Evolutionary conservation across 2,797 vertebrate species (phyloP).

Genomic region (Megaceryle alcyon): DNA sequence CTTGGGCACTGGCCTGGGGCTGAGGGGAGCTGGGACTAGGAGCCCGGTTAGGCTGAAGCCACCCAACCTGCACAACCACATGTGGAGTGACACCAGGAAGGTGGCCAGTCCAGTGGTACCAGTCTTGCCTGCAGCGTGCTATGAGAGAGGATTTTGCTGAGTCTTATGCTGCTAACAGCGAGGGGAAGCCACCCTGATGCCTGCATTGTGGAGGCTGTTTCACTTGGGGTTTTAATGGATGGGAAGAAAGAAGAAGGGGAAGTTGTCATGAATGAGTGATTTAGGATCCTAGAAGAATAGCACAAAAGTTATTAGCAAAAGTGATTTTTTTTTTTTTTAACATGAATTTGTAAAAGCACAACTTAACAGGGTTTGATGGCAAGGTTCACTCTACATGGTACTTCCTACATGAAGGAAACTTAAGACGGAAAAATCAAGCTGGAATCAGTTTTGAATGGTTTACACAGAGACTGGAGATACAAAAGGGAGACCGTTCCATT

Average conservation of each 20-base stretch:
- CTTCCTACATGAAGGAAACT: neutral
- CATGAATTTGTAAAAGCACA: neutral
- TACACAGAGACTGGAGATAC: neutral
- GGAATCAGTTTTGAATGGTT: neutral
- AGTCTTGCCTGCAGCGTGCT: neutral
- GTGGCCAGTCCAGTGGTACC: accelerated
- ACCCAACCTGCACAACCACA: neutral
- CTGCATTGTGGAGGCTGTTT: accelerated
- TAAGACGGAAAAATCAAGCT: neutral
- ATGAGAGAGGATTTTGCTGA: neutral
- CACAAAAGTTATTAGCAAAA: neutral
- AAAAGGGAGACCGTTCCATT: neutral
- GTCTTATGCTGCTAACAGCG: accelerated
- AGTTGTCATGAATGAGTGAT: neutral
- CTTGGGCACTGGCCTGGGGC: too few species aligned
- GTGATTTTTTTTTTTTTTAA: neutral
- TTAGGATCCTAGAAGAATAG: neutral
- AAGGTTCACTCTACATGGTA: neutral
- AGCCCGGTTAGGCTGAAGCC: neutral
- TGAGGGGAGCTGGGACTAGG: neutral
- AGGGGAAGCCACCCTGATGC: neutral
- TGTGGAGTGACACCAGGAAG: neutral
- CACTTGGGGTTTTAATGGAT: neutral
- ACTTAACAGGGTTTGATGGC: neutral
- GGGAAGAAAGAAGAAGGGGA: neutral